Conservation (phyloP, 2,888 invertebrate species). For the Plebejus argus region DNA sequence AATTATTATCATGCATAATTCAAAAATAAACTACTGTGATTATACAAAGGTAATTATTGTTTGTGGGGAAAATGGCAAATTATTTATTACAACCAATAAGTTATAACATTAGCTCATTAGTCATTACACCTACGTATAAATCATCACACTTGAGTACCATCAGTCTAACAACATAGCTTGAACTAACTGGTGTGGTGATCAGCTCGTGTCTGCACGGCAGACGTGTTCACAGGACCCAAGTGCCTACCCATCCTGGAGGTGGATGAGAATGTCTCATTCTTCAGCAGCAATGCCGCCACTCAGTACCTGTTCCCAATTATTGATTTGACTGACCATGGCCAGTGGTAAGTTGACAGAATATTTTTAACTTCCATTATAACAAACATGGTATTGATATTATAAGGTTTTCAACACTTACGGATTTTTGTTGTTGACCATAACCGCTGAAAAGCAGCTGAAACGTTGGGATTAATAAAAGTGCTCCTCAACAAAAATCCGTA, state of each 20-base stretch:
- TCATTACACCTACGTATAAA: background rate
- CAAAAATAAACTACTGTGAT: too few relatives aligned
- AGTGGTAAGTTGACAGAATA: constrained; percentile 53
- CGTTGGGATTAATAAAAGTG: too few relatives aligned
- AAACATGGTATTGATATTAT: background rate
- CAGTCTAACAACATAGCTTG: constrained; percentile 7
- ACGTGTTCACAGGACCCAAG: constrained; percentile 74
- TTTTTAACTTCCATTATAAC: background rate
- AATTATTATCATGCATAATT: too few relatives aligned
- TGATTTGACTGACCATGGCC: constrained; percentile 61
- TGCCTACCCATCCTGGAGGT: constrained; percentile 85
- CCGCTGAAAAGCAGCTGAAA: too few relatives aligned
- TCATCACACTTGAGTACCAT: background rate
- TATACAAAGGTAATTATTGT: too few relatives aligned
- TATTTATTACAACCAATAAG: too few relatives aligned
- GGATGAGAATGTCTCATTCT: constrained; percentile 82
- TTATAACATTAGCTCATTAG: background rate
- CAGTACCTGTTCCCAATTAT: constrained; percentile 82
- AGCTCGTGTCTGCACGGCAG: constrained; percentile 57
- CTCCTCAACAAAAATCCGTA: too few relatives aligned
- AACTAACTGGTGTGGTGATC: constrained; percentile 42
- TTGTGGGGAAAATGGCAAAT: too few relatives aligned
- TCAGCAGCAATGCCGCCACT: constrained; percentile 86
- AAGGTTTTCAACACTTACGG: too few relatives aligned
- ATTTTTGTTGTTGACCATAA: too few relatives aligned